phyloP scores from a whole-genome alignment of 2,797 vertebrate species.

The Orestias chungarensis region DNA sequence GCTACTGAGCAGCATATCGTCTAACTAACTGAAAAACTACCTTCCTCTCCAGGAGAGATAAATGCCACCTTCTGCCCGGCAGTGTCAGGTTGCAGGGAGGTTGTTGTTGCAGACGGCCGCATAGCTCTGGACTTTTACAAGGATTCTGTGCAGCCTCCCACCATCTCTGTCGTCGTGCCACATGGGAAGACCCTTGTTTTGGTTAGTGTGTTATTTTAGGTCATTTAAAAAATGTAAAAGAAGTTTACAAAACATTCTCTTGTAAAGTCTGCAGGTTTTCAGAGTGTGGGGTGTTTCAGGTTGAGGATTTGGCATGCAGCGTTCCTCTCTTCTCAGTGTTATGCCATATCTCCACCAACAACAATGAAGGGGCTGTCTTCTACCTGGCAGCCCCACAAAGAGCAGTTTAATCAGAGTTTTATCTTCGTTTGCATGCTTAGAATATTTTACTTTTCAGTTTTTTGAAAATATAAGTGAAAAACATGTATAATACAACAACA shows the following conservation, averaged over 20 bases:
- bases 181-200: slow-evolving; percentile 81
- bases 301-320: slow-evolving; percentile 43
- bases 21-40: slow-evolving; percentile 11
- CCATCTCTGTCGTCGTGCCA: slow-evolving; percentile 83
- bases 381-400: slow-evolving; percentile 53
- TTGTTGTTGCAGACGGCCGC: slow-evolving; percentile 79
- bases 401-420: slow-evolving; percentile 4
- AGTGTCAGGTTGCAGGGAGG: slow-evolving; percentile 85
- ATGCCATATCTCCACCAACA: slow-evolving; percentile 45
- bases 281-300: slow-evolving; percentile 20
- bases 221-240: background rate
- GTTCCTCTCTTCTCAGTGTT: slow-evolving; percentile 43
- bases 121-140: slow-evolving; percentile 80
- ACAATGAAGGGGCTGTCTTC: slow-evolving; percentile 65
- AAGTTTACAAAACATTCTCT: background rate
- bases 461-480: background rate
- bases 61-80: slow-evolving; percentile 89
- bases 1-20: slow-evolving; percentile 5
- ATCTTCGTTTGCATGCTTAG: slow-evolving; percentile 22
- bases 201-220: slow-evolving; percentile 79
- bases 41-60: slow-evolving; percentile 78
- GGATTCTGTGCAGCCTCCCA: slow-evolving; percentile 71
- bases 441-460: slow-evolving; percentile 20
- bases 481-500: background rate
- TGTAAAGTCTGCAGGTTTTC: slow-evolving; percentile 19